A percentile compares a stretch with the other conserved stretches of the same genome.
Conservation (phyloP, 2,113 vertebrate genomes). For the Anoura caudifer region DNA sequence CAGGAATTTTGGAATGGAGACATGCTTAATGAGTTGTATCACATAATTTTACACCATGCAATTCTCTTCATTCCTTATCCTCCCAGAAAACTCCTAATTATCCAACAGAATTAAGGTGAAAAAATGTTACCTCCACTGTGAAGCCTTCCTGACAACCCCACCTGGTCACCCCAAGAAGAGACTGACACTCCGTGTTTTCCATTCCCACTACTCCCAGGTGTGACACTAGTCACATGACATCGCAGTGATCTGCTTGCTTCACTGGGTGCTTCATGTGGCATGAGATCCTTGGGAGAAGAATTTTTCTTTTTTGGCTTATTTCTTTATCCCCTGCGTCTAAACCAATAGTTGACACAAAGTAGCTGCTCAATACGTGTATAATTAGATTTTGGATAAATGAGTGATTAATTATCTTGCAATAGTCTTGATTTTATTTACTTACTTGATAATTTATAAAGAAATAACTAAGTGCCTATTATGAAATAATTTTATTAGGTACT, state of each 20-base stretch:
- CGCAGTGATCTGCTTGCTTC: neutral
- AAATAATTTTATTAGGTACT: neutral
- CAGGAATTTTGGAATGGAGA: neutral
- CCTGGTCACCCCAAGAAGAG: neutral
- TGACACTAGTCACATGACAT: neutral
- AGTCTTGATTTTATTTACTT: neutral
- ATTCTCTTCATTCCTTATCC: neutral
- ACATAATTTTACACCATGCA: neutral
- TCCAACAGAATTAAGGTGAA: neutral
- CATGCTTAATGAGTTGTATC: neutral
- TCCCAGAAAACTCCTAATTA: constrained; percentile 18
- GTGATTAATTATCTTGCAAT: neutral
- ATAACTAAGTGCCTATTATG: constrained; percentile 3
- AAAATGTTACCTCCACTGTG: neutral
- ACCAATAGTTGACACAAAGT: neutral
- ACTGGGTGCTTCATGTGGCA: neutral
- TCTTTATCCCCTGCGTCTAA: neutral
- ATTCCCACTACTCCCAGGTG: neutral
- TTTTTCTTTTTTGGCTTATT: neutral
- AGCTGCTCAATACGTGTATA: neutral
- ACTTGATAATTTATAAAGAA: constrained; percentile 18
- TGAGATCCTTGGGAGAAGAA: neutral
- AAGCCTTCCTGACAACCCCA: neutral
- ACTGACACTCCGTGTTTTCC: neutral
- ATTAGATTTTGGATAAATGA: neutral